Base-by-base conservation (phyloP, 53 echinoderm and acorn worm species). In the Hippasteria phrygiana region DNA sequence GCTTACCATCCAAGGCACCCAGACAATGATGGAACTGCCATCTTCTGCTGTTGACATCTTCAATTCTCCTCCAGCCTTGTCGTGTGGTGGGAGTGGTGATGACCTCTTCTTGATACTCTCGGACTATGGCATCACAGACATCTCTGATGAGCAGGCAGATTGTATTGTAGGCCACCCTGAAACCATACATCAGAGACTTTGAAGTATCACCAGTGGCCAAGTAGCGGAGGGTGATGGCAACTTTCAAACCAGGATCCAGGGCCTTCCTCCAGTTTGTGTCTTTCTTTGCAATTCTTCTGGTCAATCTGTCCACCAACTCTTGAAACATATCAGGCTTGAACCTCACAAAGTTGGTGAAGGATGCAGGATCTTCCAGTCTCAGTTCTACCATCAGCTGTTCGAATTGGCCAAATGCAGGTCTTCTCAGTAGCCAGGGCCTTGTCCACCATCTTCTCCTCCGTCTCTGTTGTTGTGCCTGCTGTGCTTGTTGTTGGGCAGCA, bases 331-430 rank as follows among this genome's bases (percentile, higher is more conserved):
- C 93, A 42, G 90, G 79, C 1, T 73, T 74, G 80, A 93, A 59
- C 33, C 90, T 64, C 78, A 90, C 9, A 34, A 92, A 89, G 75
- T 92, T 87, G n/a, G 5, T 54, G 84, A 92, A 92, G 70, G 92
- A 14, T 39, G 55, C 55, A 59, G 70, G 35, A 45, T 92, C 92
- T 54, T 92, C 92, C 3, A 24, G 12, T 53, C 67, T 48, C 17
- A 89, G 89, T 50, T 89, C 71, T 33, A 27, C 51, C 77, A 76
- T 47, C 8, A 76, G 64, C 65, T 77, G 42, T 43, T 33, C 43
- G n/a, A 90, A 45, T 31, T 74, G 48, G 48, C 48, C 48, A 48
- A 48, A 48, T 48, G 48, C 48, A 48, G 48, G 48, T 48, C 48
- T 48, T 48, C 48, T 48, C 48, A 48, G 48, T 14, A 48, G 48